phyloP scores from a whole-genome alignment of 2,888 invertebrate species.

The Lacanobia oleracea region DNA sequence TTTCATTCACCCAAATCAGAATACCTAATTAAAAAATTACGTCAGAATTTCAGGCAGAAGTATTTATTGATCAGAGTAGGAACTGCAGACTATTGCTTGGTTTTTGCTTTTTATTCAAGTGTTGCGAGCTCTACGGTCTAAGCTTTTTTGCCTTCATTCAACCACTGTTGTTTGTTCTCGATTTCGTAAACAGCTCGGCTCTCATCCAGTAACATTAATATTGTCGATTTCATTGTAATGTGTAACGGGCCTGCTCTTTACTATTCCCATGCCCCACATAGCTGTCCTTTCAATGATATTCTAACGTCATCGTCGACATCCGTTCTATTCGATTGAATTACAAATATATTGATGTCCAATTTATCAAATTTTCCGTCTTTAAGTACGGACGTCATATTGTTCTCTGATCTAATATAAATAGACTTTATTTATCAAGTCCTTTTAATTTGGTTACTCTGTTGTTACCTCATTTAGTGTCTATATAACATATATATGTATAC shows the following conservation, averaged over 20 bases:
- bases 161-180: constrained; percentile 9
- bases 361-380: constrained; percentile 37
- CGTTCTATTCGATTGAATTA: constrained; percentile 61
- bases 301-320: constrained; percentile 61
- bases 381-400: constrained; percentile 47
- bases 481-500: too few species aligned
- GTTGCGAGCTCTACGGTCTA: background rate
- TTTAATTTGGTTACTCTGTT: constrained; percentile 5
- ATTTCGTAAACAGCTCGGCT: constrained; percentile 16
- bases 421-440: background rate
- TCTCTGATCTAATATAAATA: background rate
- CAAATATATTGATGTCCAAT: constrained; percentile 62
- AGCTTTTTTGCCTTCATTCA: background rate
- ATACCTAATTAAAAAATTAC: background rate
- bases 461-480: too few species aligned
- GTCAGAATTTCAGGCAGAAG: background rate
- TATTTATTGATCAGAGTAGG: background rate
- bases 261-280: constrained; percentile 57
- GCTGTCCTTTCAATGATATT: constrained; percentile 51
- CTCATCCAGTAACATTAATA: constrained; percentile 33
- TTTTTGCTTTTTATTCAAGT: background rate
- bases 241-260: constrained; percentile 52
- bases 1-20: background rate
- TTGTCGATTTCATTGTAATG: constrained; percentile 49
- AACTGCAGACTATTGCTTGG: background rate